Conservation (phyloP, 2,797 vertebrate species). For the Syngnathus rostellatus region DNA sequence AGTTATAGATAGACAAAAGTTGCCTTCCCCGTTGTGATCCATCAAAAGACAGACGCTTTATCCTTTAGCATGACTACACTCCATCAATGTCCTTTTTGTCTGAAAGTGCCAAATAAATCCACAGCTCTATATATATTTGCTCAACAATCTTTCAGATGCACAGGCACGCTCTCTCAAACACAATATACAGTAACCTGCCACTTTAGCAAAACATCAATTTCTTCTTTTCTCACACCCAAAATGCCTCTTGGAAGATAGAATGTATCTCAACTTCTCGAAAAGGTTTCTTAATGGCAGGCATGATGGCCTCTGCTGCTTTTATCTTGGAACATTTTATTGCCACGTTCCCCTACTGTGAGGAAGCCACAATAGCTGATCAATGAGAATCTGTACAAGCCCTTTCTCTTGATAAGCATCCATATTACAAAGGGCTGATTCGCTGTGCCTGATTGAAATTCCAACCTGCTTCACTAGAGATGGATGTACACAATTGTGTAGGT, state of each 20-base stretch:
- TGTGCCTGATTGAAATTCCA: neutral
- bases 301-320: neutral
- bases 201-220: constrained; percentile 2
- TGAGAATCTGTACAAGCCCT: neutral
- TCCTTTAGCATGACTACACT: neutral
- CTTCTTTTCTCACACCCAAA: neutral
- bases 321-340: neutral
- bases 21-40: constrained; percentile 14
- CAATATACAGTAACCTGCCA: constrained; percentile 1
- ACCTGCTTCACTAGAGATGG: neutral
- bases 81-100: constrained; percentile 3
- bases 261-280: neutral
- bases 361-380: constrained; percentile 1
- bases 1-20: constrained; percentile 12
- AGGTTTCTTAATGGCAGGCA: neutral
- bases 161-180: neutral
- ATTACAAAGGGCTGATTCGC: neutral
- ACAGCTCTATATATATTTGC: neutral
- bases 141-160: neutral
- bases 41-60: constrained; percentile 9
- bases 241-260: neutral
- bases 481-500: neutral
- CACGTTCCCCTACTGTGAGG: neutral
- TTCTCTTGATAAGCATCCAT: neutral
- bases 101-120: neutral